These are phyloP conservation scores for Harpagifer antarcticus DNA, from an alignment of 2,797 vertebrate genomes.

Conservation along the genomic window DNA sequence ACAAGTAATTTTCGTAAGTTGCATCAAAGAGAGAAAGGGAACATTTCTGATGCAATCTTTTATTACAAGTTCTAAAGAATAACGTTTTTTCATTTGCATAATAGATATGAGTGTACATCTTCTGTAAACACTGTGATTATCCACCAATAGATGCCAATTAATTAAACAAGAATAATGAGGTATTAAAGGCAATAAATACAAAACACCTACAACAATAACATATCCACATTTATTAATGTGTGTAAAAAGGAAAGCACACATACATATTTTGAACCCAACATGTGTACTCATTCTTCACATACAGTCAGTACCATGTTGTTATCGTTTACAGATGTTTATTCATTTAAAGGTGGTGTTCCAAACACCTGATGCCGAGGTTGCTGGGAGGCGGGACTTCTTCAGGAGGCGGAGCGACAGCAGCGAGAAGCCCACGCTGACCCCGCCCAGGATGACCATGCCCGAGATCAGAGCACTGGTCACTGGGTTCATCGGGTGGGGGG, in stretches of 20 bases:
- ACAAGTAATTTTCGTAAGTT: neutral
- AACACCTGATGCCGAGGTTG: slow-evolving; percentile 83
- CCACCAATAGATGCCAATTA: slow-evolving; percentile 78
- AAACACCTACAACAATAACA: slow-evolving; percentile 41
- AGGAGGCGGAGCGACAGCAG: slow-evolving; percentile 89
- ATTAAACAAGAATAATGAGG: slow-evolving; percentile 81
- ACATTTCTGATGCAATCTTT: slow-evolving; percentile 19
- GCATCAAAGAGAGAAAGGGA: slow-evolving; percentile 1
- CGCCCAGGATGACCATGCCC: slow-evolving; percentile 89
- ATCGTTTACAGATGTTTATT: slow-evolving; percentile 44
- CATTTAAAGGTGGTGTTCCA: slow-evolving; percentile 91
- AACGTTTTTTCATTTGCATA: neutral
- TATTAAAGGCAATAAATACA: slow-evolving; percentile 81
- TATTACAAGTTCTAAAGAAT: slow-evolving; percentile 8
- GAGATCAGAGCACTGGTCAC: slow-evolving; percentile 92
- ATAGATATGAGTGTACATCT: neutral
- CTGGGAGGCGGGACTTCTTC: slow-evolving; percentile 83
- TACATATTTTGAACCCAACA: slow-evolving; percentile 7
- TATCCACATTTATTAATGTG: slow-evolving; percentile 36
- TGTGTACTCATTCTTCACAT: slow-evolving; percentile 8
- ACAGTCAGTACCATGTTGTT: slow-evolving; percentile 4
- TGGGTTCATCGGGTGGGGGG: slow-evolving; percentile 85
- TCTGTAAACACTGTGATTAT: slow-evolving; percentile 31
- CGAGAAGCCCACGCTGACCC: slow-evolving; percentile 88
- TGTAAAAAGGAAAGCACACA: slow-evolving; percentile 8